These are phyloP conservation scores for Eurypyga helias DNA, from an alignment of 2,113 vertebrate genomes.

Conservation along the genomic window DNA sequence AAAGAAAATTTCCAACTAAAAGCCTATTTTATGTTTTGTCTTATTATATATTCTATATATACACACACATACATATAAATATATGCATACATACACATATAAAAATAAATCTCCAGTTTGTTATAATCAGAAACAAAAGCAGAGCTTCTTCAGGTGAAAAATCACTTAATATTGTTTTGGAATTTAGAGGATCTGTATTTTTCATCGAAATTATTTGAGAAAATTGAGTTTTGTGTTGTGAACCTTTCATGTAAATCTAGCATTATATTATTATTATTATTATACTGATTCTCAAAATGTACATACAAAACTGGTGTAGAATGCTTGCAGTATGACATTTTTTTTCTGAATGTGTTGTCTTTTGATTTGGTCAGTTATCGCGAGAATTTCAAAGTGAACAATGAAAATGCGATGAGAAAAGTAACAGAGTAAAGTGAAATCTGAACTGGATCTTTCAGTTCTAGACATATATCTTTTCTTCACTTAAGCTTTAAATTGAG, in stretches of 20 bases:
- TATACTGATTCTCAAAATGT: background rate
- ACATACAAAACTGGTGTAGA: background rate
- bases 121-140: background rate
- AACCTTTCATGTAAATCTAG: background rate
- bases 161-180: background rate
- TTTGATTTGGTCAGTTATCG: background rate
- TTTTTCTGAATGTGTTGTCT: background rate
- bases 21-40: background rate
- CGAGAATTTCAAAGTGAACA: background rate
- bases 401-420: background rate
- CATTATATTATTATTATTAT: background rate
- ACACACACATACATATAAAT: background rate
- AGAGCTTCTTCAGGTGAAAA: background rate
- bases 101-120: background rate
- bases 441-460: background rate
- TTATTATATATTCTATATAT: background rate
- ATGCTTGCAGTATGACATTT: background rate
- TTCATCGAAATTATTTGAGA: background rate
- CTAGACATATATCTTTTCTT: background rate
- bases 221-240: background rate
- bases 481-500: background rate
- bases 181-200: background rate
- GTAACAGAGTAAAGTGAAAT: background rate
- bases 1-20: background rate
- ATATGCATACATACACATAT: background rate